Conservation (phyloP, 2,797 vertebrate genomes). For the Gymnopithys bicolor region DNA sequence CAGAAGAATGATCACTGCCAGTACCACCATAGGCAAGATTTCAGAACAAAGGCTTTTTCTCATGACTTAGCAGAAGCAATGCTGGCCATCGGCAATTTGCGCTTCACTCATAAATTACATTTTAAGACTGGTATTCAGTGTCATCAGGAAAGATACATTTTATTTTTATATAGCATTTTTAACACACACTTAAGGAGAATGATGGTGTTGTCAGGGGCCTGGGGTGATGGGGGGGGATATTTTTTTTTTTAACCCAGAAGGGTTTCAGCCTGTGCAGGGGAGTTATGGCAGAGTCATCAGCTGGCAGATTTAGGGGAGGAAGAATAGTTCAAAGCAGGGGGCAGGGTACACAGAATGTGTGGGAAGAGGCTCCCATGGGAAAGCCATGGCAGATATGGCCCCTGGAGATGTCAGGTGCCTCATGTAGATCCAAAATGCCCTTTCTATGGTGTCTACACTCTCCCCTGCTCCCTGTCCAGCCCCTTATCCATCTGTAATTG, state of each 20-base stretch:
- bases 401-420: not conserved
- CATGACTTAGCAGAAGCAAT: constrained; percentile 63
- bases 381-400: not conserved
- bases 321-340: not conserved
- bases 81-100: not conserved
- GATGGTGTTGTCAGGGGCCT: not conserved
- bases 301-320: not conserved
- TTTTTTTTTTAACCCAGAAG: not conserved
- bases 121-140: constrained; percentile 31
- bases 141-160: constrained; percentile 56
- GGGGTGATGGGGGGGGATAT: not conserved
- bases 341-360: not conserved
- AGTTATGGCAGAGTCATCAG: not conserved
- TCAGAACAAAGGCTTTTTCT: constrained; percentile 63
- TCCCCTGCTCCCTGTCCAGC: not conserved
- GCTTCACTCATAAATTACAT: constrained; percentile 33
- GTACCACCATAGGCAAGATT: constrained; percentile 19
- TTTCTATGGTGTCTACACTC: not conserved
- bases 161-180: constrained; percentile 64
- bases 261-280: not conserved
- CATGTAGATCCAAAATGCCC: not conserved
- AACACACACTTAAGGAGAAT: constrained; percentile 43
- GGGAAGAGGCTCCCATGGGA: not conserved
- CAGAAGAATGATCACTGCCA: not conserved
- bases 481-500: not conserved